These are phyloP conservation scores for Trochalopteron elliotii DNA, from an alignment of 2,113 vertebrate genomes.

Conservation along the genomic window DNA sequence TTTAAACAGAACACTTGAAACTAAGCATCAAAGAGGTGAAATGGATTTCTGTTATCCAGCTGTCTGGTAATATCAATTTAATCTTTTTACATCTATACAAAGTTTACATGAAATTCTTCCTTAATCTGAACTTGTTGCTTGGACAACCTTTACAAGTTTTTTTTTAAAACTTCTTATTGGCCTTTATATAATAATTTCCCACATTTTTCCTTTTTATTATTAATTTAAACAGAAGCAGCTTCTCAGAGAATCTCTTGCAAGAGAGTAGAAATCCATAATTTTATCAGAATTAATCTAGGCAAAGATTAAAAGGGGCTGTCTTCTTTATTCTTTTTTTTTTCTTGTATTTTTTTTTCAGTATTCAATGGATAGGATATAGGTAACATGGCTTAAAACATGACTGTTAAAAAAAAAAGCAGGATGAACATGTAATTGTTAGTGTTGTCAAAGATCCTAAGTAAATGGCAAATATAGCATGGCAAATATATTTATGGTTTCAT, in stretches of 20 bases:
- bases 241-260: not conserved
- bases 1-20: conserved; percentile 27
- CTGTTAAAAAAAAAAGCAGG: fast-evolving
- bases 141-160: not conserved
- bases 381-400: fast-evolving
- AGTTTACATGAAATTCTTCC: not conserved
- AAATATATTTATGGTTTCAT: not conserved
- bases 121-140: not conserved
- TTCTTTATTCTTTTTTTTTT: not conserved
- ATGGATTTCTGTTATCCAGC: not conserved
- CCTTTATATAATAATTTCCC: not conserved
- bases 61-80: not conserved
- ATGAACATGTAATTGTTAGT: not conserved
- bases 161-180: not conserved
- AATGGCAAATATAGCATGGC: not conserved
- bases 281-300: not conserved
- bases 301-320: fast-evolving
- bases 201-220: not conserved
- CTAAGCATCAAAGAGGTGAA: not conserved
- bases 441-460: not conserved
- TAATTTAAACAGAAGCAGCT: not conserved
- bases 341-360: not conserved
- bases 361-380: not conserved
- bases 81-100: not conserved
- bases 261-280: not conserved